These are phyloP conservation scores for Hemicordylus capensis DNA, from an alignment of 2,113 vertebrate genomes.

Conservation along the genomic window DNA sequence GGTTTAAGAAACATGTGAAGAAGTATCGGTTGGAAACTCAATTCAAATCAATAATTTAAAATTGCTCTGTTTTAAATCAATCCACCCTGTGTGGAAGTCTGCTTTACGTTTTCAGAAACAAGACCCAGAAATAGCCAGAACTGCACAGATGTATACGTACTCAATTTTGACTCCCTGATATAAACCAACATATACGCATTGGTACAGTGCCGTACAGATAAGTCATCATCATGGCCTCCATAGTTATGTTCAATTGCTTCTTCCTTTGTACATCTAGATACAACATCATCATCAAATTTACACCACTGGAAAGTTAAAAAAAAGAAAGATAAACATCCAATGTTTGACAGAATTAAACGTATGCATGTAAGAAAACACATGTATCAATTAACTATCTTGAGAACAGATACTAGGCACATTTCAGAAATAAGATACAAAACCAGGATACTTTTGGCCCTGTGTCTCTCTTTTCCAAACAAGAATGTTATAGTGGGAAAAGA, in stretches of 20 bases:
- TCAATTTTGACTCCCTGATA: conserved; percentile 96
- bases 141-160: conserved; percentile 74
- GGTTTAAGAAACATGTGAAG: too few species aligned
- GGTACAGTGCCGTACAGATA: conserved; percentile 97
- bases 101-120: background rate
- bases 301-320: conserved; percentile 90
- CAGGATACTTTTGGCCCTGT: background rate
- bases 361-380: too few species aligned
- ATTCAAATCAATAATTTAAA: too few species aligned
- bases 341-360: background rate
- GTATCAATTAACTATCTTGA: background rate
- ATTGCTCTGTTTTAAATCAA: too few species aligned
- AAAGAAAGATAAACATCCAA: background rate
- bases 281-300: conserved; percentile 97
- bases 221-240: conserved; percentile 94
- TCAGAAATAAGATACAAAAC: background rate
- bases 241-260: conserved; percentile 99
- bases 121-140: background rate
- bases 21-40: too few species aligned
- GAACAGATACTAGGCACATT: background rate
- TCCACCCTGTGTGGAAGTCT: too few species aligned
- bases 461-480: background rate
- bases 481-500: background rate
- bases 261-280: conserved; percentile 97
- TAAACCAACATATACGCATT: conserved; percentile 99